A percentile compares a stretch with the other conserved stretches of the same genome.
These are phyloP conservation scores for Gephyroberyx darwinii DNA, from an alignment of 2,797 vertebrate species.

Conservation along the genomic window DNA sequence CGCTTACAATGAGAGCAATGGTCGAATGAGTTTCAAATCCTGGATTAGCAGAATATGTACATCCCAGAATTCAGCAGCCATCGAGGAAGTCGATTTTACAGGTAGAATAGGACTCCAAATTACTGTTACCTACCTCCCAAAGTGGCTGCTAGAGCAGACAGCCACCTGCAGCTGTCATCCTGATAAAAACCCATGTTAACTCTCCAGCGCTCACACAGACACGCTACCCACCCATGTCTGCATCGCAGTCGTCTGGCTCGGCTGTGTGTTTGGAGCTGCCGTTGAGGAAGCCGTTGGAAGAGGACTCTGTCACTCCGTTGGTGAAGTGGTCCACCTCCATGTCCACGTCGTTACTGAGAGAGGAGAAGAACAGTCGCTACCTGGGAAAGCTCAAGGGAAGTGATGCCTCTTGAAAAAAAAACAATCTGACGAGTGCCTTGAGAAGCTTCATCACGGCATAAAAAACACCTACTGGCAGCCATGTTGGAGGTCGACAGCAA, in stretches of 20 bases:
- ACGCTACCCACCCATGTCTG: conserved; percentile 91
- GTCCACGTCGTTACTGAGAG: conserved; percentile 89
- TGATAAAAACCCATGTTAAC: too few relatives aligned
- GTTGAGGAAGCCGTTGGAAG: conserved; percentile 98
- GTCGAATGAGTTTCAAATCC: too few relatives aligned
- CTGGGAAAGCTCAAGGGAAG: not conserved
- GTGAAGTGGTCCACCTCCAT: conserved; percentile 99
- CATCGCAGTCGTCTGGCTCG: conserved; percentile 95
- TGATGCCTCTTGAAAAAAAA: not conserved
- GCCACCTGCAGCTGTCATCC: not conserved
- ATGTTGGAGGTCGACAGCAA: too few relatives aligned
- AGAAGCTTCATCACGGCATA: not conserved
- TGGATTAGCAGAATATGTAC: too few relatives aligned
- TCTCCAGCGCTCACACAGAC: not conserved
- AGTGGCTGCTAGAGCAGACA: too few relatives aligned
- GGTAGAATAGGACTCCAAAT: too few relatives aligned
- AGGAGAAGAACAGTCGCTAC: not conserved
- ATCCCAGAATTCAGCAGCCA: too few relatives aligned
- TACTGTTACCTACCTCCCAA: too few relatives aligned
- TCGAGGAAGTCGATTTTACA: too few relatives aligned
- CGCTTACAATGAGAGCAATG: too few relatives aligned
- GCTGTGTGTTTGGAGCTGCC: conserved; percentile 93
- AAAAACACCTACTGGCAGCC: too few relatives aligned
- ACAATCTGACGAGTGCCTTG: too few relatives aligned
- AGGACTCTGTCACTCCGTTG: conserved; percentile 94